A percentile compares a stretch with the other conserved stretches of the same genome.
phyloP scores from a whole-genome alignment of 2,113 vertebrate species.

The Tyto alba region DNA sequence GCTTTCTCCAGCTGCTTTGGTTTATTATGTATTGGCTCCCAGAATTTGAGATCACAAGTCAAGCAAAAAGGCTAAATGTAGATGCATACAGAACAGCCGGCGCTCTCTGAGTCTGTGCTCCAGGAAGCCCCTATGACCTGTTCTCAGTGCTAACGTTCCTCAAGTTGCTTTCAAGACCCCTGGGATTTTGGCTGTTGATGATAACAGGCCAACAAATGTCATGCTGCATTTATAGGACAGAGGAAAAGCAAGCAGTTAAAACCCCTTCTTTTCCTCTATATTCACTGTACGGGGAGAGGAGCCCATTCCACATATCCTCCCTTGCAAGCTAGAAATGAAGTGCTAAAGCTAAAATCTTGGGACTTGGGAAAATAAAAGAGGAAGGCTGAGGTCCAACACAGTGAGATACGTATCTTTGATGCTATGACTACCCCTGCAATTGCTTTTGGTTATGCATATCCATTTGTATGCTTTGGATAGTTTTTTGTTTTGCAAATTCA shows the following conservation, averaged over 20 bases:
- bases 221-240: neutral
- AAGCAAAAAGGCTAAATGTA: constrained; percentile 38
- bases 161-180: neutral
- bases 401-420: neutral
- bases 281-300: neutral
- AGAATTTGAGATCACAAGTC: constrained; percentile 55
- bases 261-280: neutral
- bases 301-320: neutral
- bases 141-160: neutral
- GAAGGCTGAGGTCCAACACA: neutral
- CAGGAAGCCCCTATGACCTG: constrained; percentile 12
- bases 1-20: constrained; percentile 65
- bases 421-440: neutral
- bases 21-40: constrained; percentile 56
- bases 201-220: constrained; percentile 18
- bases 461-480: neutral
- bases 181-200: neutral
- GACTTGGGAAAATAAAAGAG: neutral
- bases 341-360: constrained; percentile 1
- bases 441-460: neutral
- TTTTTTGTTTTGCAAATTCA: neutral
- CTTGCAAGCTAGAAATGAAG: neutral
- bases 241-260: neutral
- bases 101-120: neutral
- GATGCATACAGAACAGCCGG: neutral